Percentiles rank a stretch among this genome's conserved stretches.
Evolutionary conservation across 2,888 invertebrate genomes (phyloP).

Genomic region (Heteromyza rotundicornis): DNA sequence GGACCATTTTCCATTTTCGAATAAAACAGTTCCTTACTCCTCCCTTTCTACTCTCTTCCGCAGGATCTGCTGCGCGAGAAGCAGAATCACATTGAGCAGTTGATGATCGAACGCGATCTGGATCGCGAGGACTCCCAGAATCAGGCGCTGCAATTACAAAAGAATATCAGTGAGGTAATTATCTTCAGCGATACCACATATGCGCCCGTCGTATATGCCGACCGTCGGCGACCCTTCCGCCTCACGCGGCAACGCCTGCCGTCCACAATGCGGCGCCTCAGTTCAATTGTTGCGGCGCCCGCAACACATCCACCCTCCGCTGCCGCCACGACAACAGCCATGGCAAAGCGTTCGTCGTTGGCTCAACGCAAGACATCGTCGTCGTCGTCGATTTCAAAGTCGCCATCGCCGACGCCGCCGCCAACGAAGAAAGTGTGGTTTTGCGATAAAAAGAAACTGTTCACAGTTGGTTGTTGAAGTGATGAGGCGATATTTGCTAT

Average conservation of each 20-base stretch:
- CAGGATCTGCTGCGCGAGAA: conserved; percentile 93
- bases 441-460: conserved; percentile 58
- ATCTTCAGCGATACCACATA: conserved; percentile 56
- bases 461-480: conserved; percentile 46
- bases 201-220: conserved; percentile 45
- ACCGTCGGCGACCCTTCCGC: conserved; percentile 48
- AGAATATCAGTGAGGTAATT: conserved; percentile 62
- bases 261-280: conserved; percentile 9
- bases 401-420: conserved; percentile 33
- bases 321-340: background rate
- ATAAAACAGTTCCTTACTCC: too few relatives aligned
- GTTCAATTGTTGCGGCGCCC: background rate
- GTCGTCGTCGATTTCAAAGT: conserved; percentile 30
- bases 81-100: conserved; percentile 90
- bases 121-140: conserved; percentile 89
- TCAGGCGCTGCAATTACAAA: conserved; percentile 64
- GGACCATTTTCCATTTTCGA: background rate
- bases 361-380: conserved; percentile 20
- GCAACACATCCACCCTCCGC: background rate
- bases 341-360: conserved; percentile 31
- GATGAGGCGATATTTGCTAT: too few relatives aligned
- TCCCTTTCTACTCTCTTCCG: conserved; percentile 1
- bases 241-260: conserved; percentile 24
- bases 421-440: conserved; percentile 59
- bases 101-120: conserved; percentile 88